A percentile compares a stretch with the other conserved stretches of the same genome.
phyloP scores from a whole-genome alignment of 1,140 invertebrate species.

The Antheraea mylitta region DNA sequence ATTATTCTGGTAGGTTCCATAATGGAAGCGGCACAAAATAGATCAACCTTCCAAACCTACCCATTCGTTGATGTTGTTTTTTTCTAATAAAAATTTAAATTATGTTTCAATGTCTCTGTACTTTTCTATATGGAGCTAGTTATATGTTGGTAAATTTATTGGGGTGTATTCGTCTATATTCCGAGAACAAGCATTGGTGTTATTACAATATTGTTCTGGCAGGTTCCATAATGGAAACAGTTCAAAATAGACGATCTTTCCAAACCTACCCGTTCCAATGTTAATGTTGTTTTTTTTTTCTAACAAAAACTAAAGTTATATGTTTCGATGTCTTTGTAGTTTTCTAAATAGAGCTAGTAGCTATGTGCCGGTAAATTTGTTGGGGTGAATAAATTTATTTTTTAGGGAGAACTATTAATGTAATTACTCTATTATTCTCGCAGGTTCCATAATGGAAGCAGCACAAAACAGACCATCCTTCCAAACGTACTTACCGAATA shows the following conservation, averaged over 20 bases:
- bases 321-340: neutral
- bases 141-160: too few species aligned
- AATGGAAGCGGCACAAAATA: too few species aligned
- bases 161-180: too few species aligned
- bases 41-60: too few species aligned
- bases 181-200: neutral
- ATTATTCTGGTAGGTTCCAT: too few species aligned
- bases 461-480: constrained; percentile 76
- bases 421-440: neutral
- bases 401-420: too few species aligned
- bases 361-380: too few species aligned
- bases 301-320: neutral
- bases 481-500: constrained; percentile 68
- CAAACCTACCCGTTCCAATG: too few species aligned
- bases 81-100: neutral
- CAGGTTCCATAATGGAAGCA: constrained; percentile 82
- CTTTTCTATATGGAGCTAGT: neutral
- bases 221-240: too few species aligned
- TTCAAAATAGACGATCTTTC: too few species aligned
- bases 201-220: neutral
- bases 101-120: neutral
- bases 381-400: too few species aligned
- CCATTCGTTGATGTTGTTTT: neutral
- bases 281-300: neutral
- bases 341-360: neutral